Evolutionary conservation across 2,113 vertebrate genomes (phyloP).

Genomic region (Okapia johnstoni): DNA sequence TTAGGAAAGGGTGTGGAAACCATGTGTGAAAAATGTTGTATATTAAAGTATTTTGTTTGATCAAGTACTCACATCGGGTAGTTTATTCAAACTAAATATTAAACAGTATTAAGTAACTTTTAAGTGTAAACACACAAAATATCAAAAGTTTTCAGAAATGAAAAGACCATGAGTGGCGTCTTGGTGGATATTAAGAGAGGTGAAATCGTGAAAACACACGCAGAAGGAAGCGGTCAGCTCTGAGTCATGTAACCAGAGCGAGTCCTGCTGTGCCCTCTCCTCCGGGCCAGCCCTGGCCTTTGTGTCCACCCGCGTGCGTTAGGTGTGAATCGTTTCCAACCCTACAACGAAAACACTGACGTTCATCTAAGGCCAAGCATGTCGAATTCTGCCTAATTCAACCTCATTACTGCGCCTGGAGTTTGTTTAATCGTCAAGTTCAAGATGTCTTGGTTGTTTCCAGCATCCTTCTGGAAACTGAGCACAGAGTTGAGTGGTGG

Average conservation of each 20-base stretch:
- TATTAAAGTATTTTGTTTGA: constrained; percentile 40
- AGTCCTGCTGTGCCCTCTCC: constrained; percentile 31
- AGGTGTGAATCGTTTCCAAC: not conserved
- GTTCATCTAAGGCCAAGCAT: constrained; percentile 17
- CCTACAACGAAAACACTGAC: constrained; percentile 11
- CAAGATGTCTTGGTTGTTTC: not conserved
- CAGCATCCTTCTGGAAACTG: not conserved
- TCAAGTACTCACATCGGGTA: constrained; percentile 31
- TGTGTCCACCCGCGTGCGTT: constrained; percentile 6
- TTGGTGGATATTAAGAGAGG: constrained; percentile 40
- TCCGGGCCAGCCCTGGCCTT: not conserved
- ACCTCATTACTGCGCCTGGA: not conserved
- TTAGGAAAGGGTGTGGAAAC: not conserved
- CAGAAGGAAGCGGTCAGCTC: constrained; percentile 24
- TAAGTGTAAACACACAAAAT: constrained; percentile 30
- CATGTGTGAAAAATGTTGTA: not conserved
- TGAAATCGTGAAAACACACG: not conserved
- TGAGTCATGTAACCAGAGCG: constrained; percentile 23
- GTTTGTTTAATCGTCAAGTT: not conserved
- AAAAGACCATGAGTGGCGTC: constrained; percentile 61
- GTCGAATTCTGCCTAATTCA: not conserved
- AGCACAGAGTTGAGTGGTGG: not conserved
- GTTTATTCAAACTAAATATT: constrained; percentile 74
- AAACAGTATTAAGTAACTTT: constrained; percentile 51
- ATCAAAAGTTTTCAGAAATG: constrained; percentile 61